Evolutionary conservation across 2,888 invertebrate genomes (phyloP).

Genomic region (Empis livida): DNA sequence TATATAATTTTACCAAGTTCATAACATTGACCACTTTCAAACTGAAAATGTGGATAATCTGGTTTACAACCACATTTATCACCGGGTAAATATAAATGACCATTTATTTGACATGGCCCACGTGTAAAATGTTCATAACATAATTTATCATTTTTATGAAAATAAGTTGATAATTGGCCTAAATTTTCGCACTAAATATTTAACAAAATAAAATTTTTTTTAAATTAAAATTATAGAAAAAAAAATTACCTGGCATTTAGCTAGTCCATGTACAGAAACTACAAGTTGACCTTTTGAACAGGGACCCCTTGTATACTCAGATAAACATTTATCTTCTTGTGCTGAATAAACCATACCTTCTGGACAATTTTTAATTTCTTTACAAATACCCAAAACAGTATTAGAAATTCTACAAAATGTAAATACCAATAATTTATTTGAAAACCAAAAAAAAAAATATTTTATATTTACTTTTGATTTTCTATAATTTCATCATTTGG

Average conservation of each 20-base stretch:
- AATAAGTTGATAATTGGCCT: constrained; percentile 42
- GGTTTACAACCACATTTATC: constrained; percentile 58
- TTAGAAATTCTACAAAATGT: too few relatives aligned
- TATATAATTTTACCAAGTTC: constrained; percentile 49
- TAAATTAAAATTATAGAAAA: background rate
- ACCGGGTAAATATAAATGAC: constrained; percentile 62
- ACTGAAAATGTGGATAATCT: constrained; percentile 61
- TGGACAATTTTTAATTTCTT: constrained; percentile 49
- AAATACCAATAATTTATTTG: too few relatives aligned
- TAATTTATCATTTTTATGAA: constrained; percentile 48
- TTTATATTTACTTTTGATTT: constrained; percentile 13
- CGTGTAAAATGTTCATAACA: constrained; percentile 70
- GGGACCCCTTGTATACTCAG: constrained; percentile 56
- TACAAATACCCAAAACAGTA: constrained; percentile 47
- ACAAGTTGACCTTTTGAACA: constrained; percentile 62
- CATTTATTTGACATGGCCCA: constrained; percentile 65
- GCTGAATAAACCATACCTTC: constrained; percentile 64
- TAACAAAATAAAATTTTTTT: background rate
- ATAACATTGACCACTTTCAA: constrained; percentile 54
- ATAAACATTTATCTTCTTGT: constrained; percentile 60
- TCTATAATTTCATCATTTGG: constrained; percentile 40
- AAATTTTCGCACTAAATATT: constrained; percentile 40
- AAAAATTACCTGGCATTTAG: constrained; percentile 47
- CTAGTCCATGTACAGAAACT: constrained; percentile 46
- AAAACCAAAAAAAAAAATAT: too few relatives aligned